Base-by-base conservation (phyloP, 2,797 vertebrate genomes). In the Bufotes viridis region DNA sequence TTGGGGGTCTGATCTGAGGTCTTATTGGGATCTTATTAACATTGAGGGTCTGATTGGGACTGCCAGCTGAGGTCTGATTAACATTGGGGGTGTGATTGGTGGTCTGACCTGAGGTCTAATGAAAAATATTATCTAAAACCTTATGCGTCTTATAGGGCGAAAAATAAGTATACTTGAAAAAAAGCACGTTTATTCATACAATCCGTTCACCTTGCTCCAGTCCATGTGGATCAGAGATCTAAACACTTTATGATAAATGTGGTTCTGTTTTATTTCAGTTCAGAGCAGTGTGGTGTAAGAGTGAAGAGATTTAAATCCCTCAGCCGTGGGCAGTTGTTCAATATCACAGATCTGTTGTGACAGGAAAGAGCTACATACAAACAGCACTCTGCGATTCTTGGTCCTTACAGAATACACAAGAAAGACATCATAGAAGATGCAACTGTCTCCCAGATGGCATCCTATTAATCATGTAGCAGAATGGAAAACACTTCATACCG, bases 381-480 rank as follows among this genome's bases (percentile, higher is more conserved):
- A 70, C 81, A 29, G 42, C 51, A n/a, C 20, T n/a, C 18, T 13
- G 29, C 29, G 20, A 57, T 86, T 55, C 51, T 79, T 24, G 67
- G 61, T 86, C 74, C 63, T 67, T 24, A 29, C 3, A 57, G 63
- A 29, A 22, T 80, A 80, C 58, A 79, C 63, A 70, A 42, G 26
- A 74, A 81, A 81, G 53, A 61, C 26, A 57, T 75, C 49, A 74
- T 57, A 74, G 58, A 76, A 82, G 69, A 74, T 75, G 63, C 60
- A 58, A 72, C 20, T 70, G 24, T 65, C 51, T 84, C 74, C 63
- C 82, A 84, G 61, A 70, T 80, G 75, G 82, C 57, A 58, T 49
- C 17, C 53, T 72, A 79, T 84, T 80, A 84, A 61, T 88, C 82
- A 79, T 84, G n/a, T 58, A 83, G 26, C 49, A 69, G 85, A 26